These are phyloP conservation scores for Rhodophaea formosa DNA, from an alignment of 2,888 invertebrate genomes.

Conservation along the genomic window DNA sequence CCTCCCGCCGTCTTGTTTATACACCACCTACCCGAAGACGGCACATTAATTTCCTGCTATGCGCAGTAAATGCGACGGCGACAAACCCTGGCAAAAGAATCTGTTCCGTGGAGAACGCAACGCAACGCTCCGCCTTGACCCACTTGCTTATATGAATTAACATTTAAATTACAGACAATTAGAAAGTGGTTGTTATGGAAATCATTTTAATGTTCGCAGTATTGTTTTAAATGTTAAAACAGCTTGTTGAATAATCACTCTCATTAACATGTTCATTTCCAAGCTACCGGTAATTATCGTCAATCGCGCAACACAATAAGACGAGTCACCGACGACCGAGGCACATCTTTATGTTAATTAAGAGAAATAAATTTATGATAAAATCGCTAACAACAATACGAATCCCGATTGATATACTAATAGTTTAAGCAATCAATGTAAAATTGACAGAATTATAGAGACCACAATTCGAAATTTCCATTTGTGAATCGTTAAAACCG, in stretches of 20 bases:
- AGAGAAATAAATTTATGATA: not conserved
- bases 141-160: slow-evolving; percentile 41
- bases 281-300: slow-evolving; percentile 3
- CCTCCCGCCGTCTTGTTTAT: slow-evolving; percentile 64
- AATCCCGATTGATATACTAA: not conserved
- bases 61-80: slow-evolving; percentile 56
- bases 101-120: slow-evolving; percentile 25
- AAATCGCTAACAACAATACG: not conserved
- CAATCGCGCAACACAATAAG: slow-evolving; percentile 8
- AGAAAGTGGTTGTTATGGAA: slow-evolving; percentile 35
- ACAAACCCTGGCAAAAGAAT: slow-evolving; percentile 37
- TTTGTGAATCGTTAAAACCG: not conserved
- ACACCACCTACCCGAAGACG: slow-evolving; percentile 55
- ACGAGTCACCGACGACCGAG: not conserved
- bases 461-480: not conserved
- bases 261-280: slow-evolving; percentile 11
- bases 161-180: slow-evolving; percentile 43
- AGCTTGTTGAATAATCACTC: slow-evolving; percentile 13
- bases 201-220: slow-evolving; percentile 26
- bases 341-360: not conserved
- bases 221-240: slow-evolving; percentile 15
- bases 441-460: not conserved
- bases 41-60: slow-evolving; percentile 65
- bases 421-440: too few relatives aligned
- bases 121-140: slow-evolving; percentile 31